A percentile compares a stretch with the other conserved stretches of the same genome.
Conservation (phyloP, 1,140 invertebrate genomes). For the Protaetia brevitarsis region DNA sequence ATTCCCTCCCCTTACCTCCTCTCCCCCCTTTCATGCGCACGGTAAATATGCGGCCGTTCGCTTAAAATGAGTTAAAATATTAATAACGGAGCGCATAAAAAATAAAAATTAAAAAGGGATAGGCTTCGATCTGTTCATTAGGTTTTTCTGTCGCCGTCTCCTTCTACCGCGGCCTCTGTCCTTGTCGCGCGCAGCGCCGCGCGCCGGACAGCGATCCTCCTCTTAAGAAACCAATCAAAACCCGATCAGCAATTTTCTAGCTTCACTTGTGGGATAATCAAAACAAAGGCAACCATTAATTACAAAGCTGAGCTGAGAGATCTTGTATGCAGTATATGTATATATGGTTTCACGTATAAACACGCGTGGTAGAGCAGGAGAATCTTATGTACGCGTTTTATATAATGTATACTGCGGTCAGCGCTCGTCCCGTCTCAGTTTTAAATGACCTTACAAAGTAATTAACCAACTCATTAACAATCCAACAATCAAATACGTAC, state of each 20-base stretch:
- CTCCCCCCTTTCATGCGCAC: too few species aligned
- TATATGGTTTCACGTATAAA: too few species aligned
- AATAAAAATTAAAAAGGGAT: constrained; percentile 39
- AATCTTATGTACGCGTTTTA: too few species aligned
- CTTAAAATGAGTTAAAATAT: constrained; percentile 44
- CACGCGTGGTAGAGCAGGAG: not conserved
- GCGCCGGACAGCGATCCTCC: constrained; percentile 24
- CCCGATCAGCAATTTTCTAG: constrained; percentile 44
- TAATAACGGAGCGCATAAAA: constrained; percentile 43
- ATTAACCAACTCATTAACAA: constrained; percentile 44
- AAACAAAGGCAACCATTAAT: constrained; percentile 45
- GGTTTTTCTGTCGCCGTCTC: constrained; percentile 35
- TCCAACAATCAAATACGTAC: constrained; percentile 31
- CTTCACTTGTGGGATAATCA: constrained; percentile 44
- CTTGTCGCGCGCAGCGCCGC: not conserved
- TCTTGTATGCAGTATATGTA: too few species aligned
- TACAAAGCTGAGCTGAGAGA: constrained; percentile 40
- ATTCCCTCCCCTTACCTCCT: too few species aligned
- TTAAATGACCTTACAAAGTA: constrained; percentile 40
- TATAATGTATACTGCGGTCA: not conserved
- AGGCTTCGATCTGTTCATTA: constrained; percentile 43
- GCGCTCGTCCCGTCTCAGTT: constrained; percentile 19
- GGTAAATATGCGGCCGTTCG: constrained; percentile 30
- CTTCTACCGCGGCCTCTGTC: not conserved
- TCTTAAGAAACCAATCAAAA: constrained; percentile 45